Evolutionary conservation across 2,888 invertebrate genomes (phyloP).

Genomic region (Alloplasta piceator): DNA sequence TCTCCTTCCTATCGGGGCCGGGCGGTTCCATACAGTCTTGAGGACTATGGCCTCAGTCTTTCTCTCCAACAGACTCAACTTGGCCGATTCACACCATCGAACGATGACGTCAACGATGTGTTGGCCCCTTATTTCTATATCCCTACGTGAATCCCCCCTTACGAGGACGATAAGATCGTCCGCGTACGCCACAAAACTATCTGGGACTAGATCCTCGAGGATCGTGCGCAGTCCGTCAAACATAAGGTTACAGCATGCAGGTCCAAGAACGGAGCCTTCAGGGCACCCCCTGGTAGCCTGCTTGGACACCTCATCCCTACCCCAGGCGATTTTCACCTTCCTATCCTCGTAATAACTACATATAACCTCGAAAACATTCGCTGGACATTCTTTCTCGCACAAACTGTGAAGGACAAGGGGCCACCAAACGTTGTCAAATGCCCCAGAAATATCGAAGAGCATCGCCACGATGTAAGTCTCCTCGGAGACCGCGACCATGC

Average conservation of each 20-base stretch:
- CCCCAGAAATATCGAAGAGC: conserved; percentile 64
- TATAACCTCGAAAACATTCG: conserved; percentile 39
- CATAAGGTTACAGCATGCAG: conserved; percentile 64
- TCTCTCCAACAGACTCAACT: too few relatives aligned
- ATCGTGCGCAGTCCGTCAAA: conserved; percentile 60
- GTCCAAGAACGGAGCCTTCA: conserved; percentile 64
- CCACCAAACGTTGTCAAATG: conserved; percentile 69
- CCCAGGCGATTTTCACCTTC: neutral
- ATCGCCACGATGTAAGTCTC: conserved; percentile 41
- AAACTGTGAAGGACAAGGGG: conserved; percentile 58
- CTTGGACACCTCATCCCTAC: conserved; percentile 6
- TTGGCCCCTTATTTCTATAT: too few relatives aligned
- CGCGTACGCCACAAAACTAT: conserved; percentile 59
- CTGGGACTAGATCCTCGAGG: conserved; percentile 14
- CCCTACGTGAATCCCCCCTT: too few relatives aligned
- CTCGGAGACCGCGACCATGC: neutral
- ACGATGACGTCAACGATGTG: too few relatives aligned
- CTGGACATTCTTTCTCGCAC: conserved; percentile 47
- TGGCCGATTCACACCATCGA: too few relatives aligned
- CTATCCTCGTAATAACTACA: conserved; percentile 36
- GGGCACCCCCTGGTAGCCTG: conserved; percentile 46
- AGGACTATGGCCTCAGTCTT: too few relatives aligned
- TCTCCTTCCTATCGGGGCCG: too few relatives aligned
- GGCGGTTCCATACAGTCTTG: too few relatives aligned
- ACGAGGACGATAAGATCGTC: conserved; percentile 56